Evolutionary conservation across 2,888 invertebrate species (phyloP), one percentile per base, ranked within the genome.

Genomic region (Dynastes maya): DNA sequence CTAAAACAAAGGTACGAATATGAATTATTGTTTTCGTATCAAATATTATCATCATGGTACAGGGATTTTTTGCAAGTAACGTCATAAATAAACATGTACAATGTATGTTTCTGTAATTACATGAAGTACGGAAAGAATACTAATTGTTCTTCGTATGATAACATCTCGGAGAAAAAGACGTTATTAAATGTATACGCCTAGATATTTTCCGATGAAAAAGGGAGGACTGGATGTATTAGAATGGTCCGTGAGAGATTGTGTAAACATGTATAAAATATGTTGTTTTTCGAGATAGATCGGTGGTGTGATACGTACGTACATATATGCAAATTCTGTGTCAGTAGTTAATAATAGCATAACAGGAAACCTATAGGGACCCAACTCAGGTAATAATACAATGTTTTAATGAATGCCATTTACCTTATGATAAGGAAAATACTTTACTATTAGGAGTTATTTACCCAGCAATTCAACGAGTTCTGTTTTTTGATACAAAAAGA

Each of bases 1-100:
- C 61, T 61, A 40, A 74, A 74, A 74, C 72, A 74, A 74, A 74
- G 72, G 72, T 74, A 74, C 72, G 72, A 74, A 61, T 74, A 74
- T 74, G 72, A 74, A 61, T 74, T 74, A 74, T 74, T 61, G 72
- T 74, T 61, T 74, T 74, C 61, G 45, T 74, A 74, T 61, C 72
- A 40, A 74, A 61, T 22, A 22, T 61, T 74, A 74, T 61, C 61
- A 74, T 74, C 72, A 49, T 49, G 45, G 32, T 45, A 49, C 22
- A 11, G 29, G 61, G n/a, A 61, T 74, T 61, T 74, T 74, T 74
- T 61, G 61, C 72, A 74, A 74, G 72, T 74, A 74, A 74, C 72
- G 71, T 45, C 61, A 74, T 74, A 74, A 74, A 74, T 74, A 61
- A 74, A 74, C 72, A 61, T 61, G 72, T 61, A 74, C 45, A 74